Evolutionary conservation across 2,113 vertebrate genomes (phyloP).

Genomic region (Zosterops hypoxanthus): DNA sequence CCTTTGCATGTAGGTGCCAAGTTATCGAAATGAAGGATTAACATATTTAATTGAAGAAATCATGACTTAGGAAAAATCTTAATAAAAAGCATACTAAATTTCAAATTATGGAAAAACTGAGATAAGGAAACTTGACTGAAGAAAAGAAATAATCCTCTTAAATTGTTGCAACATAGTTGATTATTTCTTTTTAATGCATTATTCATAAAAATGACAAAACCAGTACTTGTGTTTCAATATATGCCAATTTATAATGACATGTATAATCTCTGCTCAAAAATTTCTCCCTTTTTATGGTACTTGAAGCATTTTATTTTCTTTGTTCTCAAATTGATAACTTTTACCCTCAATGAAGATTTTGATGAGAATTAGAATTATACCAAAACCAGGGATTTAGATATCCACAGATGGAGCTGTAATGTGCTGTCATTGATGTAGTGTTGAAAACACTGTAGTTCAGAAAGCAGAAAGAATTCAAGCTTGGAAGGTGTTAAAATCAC

Average conservation of each 20-base stretch:
- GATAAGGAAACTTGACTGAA: slow-evolving; percentile 19
- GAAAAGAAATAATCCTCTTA: slow-evolving; percentile 49
- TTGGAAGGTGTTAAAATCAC: neutral
- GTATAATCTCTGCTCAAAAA: slow-evolving; percentile 20
- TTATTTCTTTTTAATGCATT: slow-evolving; percentile 46
- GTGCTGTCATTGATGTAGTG: neutral
- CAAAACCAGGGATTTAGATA: neutral
- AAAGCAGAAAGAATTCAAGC: neutral
- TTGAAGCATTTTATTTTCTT: slow-evolving; percentile 9
- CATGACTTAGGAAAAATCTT: neutral
- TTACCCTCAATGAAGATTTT: slow-evolving; percentile 16
- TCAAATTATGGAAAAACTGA: neutral
- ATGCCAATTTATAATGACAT: slow-evolving; percentile 18
- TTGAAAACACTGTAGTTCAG: neutral
- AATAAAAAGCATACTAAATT: slow-evolving; percentile 2
- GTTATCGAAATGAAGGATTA: neutral
- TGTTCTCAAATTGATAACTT: slow-evolving; percentile 21
- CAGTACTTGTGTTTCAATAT: slow-evolving; percentile 36
- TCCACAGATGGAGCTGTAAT: neutral
- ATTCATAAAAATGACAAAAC: slow-evolving; percentile 39
- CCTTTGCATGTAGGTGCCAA: neutral
- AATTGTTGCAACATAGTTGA: slow-evolving; percentile 11
- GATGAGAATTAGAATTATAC: neutral
- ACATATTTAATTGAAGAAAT: slow-evolving; percentile 5
- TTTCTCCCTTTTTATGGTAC: neutral